Conservation (phyloP, 2,113 vertebrate species). For the Syngnathus typhle region DNA sequence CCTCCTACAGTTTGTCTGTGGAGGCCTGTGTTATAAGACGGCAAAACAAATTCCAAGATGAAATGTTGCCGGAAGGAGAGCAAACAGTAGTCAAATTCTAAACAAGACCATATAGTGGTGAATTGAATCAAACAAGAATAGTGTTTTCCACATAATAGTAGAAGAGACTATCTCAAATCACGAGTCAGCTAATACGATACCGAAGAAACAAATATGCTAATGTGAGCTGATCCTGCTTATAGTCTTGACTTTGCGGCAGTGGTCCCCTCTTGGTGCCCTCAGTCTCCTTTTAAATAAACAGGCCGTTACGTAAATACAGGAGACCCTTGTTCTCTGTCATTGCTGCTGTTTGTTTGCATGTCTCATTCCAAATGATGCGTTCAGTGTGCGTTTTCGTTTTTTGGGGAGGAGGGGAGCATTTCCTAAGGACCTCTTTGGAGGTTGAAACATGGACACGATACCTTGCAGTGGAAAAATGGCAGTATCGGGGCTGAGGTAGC, state of each 20-base stretch:
- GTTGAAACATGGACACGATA: slow-evolving; percentile 4
- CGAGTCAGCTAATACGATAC: background rate
- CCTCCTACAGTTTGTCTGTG: slow-evolving; percentile 65
- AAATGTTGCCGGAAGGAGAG: slow-evolving; percentile 53
- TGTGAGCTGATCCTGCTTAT: background rate
- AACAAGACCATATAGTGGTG: background rate
- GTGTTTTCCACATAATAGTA: background rate
- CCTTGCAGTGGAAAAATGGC: background rate
- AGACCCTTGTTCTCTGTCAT: background rate
- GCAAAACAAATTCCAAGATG: slow-evolving; percentile 65
- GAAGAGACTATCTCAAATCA: background rate
- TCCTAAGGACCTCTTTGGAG: background rate
- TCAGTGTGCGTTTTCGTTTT: background rate
- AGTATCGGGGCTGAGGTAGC: slow-evolving; percentile 11
- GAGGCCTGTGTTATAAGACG: slow-evolving; percentile 47
- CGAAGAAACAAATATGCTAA: background rate
- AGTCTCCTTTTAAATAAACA: background rate
- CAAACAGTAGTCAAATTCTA: slow-evolving; percentile 15
- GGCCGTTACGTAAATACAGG: background rate
- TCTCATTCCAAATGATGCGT: slow-evolving; percentile 1
- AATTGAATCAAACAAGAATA: background rate
- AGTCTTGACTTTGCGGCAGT: background rate
- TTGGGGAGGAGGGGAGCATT: too few relatives aligned
- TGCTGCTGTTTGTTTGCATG: slow-evolving; percentile 1
- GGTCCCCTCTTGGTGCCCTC: background rate